These are phyloP conservation scores for Heliconius eleuchia DNA, from an alignment of 1,140 invertebrate species.

Conservation along the genomic window DNA sequence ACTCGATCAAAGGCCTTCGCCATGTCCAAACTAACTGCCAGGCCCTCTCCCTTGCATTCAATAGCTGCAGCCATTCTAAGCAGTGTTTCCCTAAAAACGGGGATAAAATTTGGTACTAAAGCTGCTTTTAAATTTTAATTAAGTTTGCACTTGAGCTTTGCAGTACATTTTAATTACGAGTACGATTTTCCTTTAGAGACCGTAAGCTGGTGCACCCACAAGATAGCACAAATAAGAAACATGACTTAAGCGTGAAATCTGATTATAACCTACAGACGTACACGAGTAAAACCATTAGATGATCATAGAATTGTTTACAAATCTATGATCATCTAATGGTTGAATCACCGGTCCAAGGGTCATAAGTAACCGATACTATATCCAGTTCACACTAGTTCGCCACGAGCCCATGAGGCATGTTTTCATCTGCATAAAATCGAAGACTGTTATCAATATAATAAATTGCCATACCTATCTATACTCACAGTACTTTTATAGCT, in stretches of 20 bases:
- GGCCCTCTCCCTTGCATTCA: no score
- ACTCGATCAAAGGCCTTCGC: no score
- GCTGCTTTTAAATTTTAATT: no score
- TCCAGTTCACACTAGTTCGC: slow-evolving; percentile 43
- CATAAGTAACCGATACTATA: slow-evolving; percentile 41
- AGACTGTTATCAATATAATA: slow-evolving; percentile 28
- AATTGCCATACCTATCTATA: background rate
- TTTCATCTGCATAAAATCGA: slow-evolving; percentile 27
- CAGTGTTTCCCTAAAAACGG: no score
- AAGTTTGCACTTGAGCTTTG: no score
- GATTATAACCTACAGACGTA: background rate
- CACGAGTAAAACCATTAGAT: slow-evolving; percentile 23
- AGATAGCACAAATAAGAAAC: background rate
- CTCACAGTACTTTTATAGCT: background rate
- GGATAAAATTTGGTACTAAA: no score
- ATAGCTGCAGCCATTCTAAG: no score
- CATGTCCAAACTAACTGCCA: no score
- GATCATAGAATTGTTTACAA: slow-evolving; percentile 31
- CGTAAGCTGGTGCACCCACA: background rate
- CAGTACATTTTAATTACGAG: background rate
- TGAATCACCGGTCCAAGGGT: slow-evolving; percentile 38
- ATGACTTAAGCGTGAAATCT: slow-evolving; percentile 22
- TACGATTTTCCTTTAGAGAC: background rate
- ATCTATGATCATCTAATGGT: background rate
- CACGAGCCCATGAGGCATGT: slow-evolving; percentile 49